Conservation (phyloP, 2,113 vertebrate species). For the Edolisoma coerulescens region DNA sequence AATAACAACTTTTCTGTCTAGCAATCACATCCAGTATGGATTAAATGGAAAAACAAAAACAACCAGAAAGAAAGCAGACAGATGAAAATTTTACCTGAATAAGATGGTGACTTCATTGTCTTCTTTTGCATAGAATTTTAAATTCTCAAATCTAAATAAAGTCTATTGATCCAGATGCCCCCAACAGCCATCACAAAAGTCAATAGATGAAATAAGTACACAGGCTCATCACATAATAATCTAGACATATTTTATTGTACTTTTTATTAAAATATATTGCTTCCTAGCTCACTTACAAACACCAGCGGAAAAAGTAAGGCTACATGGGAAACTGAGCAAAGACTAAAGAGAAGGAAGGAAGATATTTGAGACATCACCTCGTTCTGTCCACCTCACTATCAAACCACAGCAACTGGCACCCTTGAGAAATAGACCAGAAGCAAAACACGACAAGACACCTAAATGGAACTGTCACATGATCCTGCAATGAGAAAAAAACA, state of each 20-base stretch:
- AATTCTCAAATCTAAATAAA: neutral
- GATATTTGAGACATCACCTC: neutral
- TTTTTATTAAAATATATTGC: neutral
- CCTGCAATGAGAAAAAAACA: neutral
- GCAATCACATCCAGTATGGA: neutral
- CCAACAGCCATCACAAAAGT: neutral
- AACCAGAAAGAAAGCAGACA: neutral
- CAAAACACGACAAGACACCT: neutral
- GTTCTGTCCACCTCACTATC: neutral
- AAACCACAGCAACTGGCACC: neutral
- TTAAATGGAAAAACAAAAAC: neutral
- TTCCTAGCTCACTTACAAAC: neutral
- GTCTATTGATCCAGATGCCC: neutral
- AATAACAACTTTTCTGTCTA: neutral
- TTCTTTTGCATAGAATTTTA: neutral
- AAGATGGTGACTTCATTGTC: neutral
- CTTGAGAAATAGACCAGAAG: neutral
- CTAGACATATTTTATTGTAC: neutral
- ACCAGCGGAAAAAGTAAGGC: neutral
- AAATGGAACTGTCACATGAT: neutral
- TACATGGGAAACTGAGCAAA: neutral
- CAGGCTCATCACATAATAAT: neutral
- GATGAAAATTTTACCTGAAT: neutral
- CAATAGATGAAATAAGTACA: neutral
- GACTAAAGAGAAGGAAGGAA: neutral